phyloP scores from a whole-genome alignment of 2,888 invertebrate genomes.

The Dichetophora obliterata region DNA sequence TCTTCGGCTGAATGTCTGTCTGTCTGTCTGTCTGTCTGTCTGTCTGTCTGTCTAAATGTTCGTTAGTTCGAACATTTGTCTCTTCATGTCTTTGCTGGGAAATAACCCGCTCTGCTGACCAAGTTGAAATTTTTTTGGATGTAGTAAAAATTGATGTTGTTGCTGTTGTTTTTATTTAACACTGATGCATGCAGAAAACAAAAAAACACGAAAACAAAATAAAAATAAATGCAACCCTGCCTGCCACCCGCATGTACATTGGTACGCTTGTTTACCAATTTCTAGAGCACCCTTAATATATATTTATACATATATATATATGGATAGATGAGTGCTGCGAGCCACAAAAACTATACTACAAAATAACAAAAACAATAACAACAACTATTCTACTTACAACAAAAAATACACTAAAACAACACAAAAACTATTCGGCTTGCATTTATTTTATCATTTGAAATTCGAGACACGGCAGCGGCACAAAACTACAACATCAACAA shows the following conservation, averaged over 20 bases:
- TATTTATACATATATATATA: too few species aligned
- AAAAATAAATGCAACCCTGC: background rate
- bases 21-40: background rate
- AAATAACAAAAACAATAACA: constrained; percentile 3
- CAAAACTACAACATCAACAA: constrained; percentile 16
- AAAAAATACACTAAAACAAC: background rate
- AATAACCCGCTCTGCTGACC: background rate
- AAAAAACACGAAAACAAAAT: background rate
- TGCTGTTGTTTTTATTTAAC: constrained; percentile 2
- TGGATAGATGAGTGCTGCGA: background rate
- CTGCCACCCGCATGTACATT: background rate
- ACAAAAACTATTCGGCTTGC: constrained; percentile 7
- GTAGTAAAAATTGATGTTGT: background rate
- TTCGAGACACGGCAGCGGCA: constrained; percentile 12
- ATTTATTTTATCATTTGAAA: constrained; percentile 22
- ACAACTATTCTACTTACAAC: background rate
- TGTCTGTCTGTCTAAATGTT: background rate
- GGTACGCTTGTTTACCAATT: too few species aligned
- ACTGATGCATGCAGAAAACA: background rate
- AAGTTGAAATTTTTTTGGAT: background rate
- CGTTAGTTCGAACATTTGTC: background rate
- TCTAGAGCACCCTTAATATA: background rate
- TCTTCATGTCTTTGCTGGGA: background rate
- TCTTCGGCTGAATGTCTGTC: background rate
- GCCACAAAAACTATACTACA: background rate